These are phyloP conservation scores for Nebria ingens DNA, from an alignment of 1,140 invertebrate species.

Conservation along the genomic window DNA sequence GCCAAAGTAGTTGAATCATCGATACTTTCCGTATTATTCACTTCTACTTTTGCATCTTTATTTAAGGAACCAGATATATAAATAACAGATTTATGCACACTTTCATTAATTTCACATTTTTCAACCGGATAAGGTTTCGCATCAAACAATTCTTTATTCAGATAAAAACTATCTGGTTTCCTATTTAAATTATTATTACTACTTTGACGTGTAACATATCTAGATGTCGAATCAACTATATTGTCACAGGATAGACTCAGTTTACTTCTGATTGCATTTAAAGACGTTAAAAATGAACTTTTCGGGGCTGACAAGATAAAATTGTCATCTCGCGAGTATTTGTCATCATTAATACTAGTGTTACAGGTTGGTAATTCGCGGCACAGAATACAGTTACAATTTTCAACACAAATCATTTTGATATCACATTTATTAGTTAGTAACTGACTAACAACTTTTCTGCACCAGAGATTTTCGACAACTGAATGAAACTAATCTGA, in stretches of 20 bases:
- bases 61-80: constrained; percentile 24
- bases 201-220: constrained; percentile 18
- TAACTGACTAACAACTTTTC: no score
- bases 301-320: constrained; percentile 35
- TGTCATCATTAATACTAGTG: constrained; percentile 18
- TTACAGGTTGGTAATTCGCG: constrained; percentile 36
- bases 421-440: no score
- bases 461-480: no score
- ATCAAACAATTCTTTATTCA: no score
- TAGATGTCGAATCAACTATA: constrained; percentile 23
- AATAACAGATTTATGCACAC: constrained; percentile 30
- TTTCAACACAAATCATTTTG: constrained; percentile 37
- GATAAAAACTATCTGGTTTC: constrained; percentile 33
- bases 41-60: constrained; percentile 25
- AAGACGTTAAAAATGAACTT: background rate
- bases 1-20: constrained; percentile 24
- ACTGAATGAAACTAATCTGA: background rate
- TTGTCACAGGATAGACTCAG: no score
- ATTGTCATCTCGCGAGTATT: constrained; percentile 28
- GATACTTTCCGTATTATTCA: constrained; percentile 22
- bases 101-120: constrained; percentile 20
- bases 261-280: background rate
- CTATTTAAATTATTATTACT: constrained; percentile 29
- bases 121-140: no score
- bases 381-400: constrained; percentile 40